Conservation (phyloP, 2,113 vertebrate species). For the Ahaetulla prasina region DNA sequence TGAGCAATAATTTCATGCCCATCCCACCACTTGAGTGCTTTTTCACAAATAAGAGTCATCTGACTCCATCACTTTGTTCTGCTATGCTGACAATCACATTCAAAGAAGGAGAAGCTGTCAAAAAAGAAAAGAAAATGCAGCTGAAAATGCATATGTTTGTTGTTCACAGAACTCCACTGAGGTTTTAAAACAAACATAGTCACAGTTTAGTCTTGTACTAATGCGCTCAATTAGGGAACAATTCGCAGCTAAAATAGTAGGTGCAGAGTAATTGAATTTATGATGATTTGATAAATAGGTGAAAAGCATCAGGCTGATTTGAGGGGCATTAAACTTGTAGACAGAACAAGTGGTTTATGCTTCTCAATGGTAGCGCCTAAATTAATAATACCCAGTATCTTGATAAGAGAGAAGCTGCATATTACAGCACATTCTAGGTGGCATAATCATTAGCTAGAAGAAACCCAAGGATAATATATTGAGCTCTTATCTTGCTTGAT, state of each 20-base stretch:
- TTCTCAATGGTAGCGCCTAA: background rate
- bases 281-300: background rate
- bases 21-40: background rate
- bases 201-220: background rate
- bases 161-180: slow-evolving; percentile 1
- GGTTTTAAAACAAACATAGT: background rate
- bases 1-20: background rate
- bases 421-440: background rate
- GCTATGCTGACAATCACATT: too few relatives aligned
- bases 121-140: slow-evolving; percentile 29
- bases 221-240: background rate
- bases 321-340: too few relatives aligned
- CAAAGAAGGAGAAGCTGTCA: background rate
- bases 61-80: background rate
- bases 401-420: background rate
- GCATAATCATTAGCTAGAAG: background rate
- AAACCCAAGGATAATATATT: background rate
- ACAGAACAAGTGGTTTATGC: background rate
- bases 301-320: background rate
- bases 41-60: background rate
- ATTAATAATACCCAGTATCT: background rate
- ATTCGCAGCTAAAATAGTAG: background rate
- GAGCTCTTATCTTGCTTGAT: background rate
- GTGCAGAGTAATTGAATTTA: background rate
- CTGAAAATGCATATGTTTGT: background rate